Conservation (phyloP, 2,113 vertebrate genomes). For the Bolborhynchus lineola region DNA sequence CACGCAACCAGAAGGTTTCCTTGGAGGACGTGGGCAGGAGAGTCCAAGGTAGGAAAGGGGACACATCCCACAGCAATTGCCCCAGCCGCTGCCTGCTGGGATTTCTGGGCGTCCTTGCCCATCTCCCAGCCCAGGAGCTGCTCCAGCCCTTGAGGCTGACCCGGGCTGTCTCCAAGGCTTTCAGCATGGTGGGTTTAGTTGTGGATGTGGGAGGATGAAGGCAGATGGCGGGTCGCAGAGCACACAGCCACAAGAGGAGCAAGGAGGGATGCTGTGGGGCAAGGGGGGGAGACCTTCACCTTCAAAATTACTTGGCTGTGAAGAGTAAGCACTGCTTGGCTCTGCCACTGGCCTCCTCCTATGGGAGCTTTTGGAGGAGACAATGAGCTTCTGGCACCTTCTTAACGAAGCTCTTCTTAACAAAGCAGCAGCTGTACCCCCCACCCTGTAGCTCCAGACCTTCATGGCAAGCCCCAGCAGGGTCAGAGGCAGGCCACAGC, state of each 20-base stretch:
- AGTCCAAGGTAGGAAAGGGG: background rate
- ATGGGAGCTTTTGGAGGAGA: too few species aligned
- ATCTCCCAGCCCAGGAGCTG: background rate
- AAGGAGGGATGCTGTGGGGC: background rate
- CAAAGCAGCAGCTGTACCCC: background rate
- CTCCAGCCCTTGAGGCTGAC: background rate
- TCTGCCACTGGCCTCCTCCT: background rate
- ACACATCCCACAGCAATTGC: background rate
- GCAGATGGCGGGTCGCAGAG: too few species aligned
- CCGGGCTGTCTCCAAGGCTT: background rate
- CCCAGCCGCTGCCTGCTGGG: background rate
- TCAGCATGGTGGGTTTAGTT: background rate
- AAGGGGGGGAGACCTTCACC: background rate
- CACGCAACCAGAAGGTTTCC: constrained; percentile 38
- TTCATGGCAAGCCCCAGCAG: background rate
- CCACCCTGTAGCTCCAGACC: background rate
- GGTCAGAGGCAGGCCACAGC: background rate
- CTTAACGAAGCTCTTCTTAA: background rate
- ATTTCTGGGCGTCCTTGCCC: background rate
- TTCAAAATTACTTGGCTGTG: background rate
- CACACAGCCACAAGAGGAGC: background rate
- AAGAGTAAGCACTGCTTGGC: background rate
- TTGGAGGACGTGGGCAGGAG: background rate
- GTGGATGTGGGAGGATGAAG: background rate
- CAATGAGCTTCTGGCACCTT: background rate